These are phyloP conservation scores for Labrus mixtus DNA, from an alignment of 2,113 vertebrate genomes.

Conservation along the genomic window DNA sequence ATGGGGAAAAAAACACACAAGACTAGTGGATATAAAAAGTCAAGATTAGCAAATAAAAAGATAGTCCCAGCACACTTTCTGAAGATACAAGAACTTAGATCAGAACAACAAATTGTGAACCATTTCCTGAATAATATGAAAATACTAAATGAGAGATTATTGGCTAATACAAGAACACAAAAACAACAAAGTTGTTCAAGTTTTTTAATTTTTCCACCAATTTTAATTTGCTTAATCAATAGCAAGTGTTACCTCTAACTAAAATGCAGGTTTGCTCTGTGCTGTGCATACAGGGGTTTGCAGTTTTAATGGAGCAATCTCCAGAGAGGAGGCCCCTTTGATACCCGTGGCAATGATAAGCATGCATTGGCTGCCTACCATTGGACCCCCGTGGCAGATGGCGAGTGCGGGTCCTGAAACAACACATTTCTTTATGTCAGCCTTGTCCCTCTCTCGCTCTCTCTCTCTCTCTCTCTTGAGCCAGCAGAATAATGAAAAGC, in stretches of 20 bases:
- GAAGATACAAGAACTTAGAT: neutral
- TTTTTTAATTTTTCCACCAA: neutral
- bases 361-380: conserved; percentile 77
- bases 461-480: conserved; percentile 81
- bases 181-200: neutral
- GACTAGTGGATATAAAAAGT: conserved; percentile 18
- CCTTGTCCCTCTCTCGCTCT: conserved; percentile 69
- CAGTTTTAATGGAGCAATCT: conserved; percentile 83
- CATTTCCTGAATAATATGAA: neutral
- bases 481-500: conserved; percentile 84
- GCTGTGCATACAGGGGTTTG: conserved; percentile 63
- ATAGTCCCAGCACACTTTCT: conserved; percentile 18
- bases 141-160: neutral
- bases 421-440: conserved; percentile 85
- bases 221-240: conserved; percentile 57
- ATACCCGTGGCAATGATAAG: conserved; percentile 84
- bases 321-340: conserved; percentile 82
- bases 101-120: neutral
- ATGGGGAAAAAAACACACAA: conserved; percentile 4
- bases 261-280: conserved; percentile 34
- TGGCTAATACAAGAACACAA: neutral
- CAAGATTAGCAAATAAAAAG: neutral
- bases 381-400: conserved; percentile 87
- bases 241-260: conserved; percentile 62
- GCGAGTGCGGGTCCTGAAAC: conserved; percentile 81